These are phyloP conservation scores for Labroides dimidiatus DNA, from an alignment of 2,797 vertebrate genomes.

Conservation along the genomic window DNA sequence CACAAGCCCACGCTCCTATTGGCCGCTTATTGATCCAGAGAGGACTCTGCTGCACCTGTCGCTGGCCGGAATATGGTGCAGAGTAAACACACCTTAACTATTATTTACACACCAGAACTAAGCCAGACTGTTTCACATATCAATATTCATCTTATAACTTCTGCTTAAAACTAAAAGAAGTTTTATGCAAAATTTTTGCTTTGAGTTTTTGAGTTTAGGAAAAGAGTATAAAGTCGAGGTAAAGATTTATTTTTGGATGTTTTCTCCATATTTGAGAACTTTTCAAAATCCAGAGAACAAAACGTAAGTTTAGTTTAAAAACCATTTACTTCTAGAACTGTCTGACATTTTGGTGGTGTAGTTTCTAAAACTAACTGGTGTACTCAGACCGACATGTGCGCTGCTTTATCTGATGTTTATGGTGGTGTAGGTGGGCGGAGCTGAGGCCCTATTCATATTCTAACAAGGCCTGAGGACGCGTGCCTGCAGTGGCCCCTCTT, in stretches of 20 bases:
- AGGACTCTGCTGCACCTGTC: conserved; percentile 69
- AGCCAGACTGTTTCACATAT: background rate
- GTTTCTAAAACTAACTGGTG: background rate
- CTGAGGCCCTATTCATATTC: conserved; percentile 61
- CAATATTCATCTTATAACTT: too few relatives aligned
- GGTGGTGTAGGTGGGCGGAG: background rate
- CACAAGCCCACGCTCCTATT: background rate
- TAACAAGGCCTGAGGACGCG: conserved; percentile 75
- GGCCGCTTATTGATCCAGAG: conserved; percentile 49
- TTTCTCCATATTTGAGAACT: background rate
- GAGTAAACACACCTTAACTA: conserved; percentile 59
- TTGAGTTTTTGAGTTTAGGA: too few relatives aligned
- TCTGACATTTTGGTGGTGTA: too few relatives aligned
- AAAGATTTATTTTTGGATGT: background rate
- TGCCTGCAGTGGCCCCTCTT: conserved; percentile 65
- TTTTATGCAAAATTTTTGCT: too few relatives aligned
- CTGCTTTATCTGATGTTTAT: conserved; percentile 25
- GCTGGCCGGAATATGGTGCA: conserved; percentile 28
- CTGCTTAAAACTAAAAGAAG: too few relatives aligned
- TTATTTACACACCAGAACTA: conserved; percentile 12
- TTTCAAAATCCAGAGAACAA: background rate
- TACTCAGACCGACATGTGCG: background rate
- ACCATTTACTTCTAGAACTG: too few relatives aligned
- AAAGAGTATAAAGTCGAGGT: too few relatives aligned
- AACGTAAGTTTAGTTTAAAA: too few relatives aligned